These are phyloP conservation scores for Lepilemur septentrionalis DNA, from an alignment of 2,797 vertebrate species.

Conservation along the genomic window DNA sequence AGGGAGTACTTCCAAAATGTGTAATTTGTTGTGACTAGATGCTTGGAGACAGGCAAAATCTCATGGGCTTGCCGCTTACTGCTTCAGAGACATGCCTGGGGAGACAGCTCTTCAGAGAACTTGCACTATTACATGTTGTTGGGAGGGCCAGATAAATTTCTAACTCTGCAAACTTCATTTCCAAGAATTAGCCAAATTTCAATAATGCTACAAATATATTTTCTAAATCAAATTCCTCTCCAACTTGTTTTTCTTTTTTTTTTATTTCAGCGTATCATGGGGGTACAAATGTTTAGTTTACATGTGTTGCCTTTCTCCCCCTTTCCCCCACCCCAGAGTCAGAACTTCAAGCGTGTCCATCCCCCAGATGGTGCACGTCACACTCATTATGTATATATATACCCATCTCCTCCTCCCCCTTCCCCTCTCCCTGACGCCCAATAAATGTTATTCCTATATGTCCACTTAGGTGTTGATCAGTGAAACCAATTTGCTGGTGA, in stretches of 20 bases:
- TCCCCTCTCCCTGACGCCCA: no score
- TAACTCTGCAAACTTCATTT: background rate
- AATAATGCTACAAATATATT: background rate
- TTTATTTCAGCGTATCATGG: background rate
- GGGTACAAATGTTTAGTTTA: no score
- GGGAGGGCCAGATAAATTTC: background rate
- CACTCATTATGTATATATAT: no score
- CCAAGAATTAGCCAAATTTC: background rate
- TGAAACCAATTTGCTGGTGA: no score
- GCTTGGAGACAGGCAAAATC: background rate
- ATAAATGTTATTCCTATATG: no score
- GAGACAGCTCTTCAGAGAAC: background rate
- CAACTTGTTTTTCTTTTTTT: background rate
- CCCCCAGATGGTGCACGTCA: no score
- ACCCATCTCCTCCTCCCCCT: no score
- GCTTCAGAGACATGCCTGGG: background rate
- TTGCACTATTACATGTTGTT: background rate
- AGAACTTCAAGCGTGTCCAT: no score
- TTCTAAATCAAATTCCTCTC: background rate
- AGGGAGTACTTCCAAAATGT: background rate
- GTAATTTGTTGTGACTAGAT: background rate
- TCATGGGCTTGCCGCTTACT: background rate
- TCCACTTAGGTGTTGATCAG: no score
- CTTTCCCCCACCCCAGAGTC: no score
- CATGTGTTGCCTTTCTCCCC: no score